Base-by-base conservation (phyloP, 2,888 invertebrate species). In the Leptinotarsa tumamoca region DNA sequence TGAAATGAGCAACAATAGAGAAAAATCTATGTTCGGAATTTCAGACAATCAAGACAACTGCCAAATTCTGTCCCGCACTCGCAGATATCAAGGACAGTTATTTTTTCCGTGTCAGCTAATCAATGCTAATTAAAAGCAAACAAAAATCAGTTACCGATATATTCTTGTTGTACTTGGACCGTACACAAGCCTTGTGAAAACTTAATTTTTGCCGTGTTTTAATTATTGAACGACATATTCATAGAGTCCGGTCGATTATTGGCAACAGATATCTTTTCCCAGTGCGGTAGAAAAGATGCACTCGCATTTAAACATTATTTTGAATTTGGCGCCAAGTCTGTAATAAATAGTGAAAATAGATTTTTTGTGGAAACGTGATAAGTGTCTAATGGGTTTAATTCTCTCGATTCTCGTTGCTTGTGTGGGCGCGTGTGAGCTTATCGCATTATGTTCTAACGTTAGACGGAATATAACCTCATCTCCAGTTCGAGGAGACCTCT, bases 371-470 rank as follows among this genome's bases (percentile, higher is more conserved):
- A 72, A 63, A 54, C 73, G 56, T 56, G 72, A 63, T 63, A 51
- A 54, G 86, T 81, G 75, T 58, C 56, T 71, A 88, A 93, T 95
- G 93, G 95, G 95, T 85, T 90, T 95, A 82, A 88, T 95, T 84
- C 88, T 95, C 76, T 95, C 95, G 70, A 89, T 94, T 83, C 89
- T 95, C 79, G 91, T 95, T 74, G 91, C 93, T 79, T 95, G 94
- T 87, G 92, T 94, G 79, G 95, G 95, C 78, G 92, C 93, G 49
- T 85, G 93, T 82, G 95, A 95, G 87, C 90, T 93, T 63, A 84
- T 93, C 72, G 91, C 92, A 75, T 92, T 92, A 83, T 87, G 90
- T 82, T 88, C 88, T 76, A 90, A 91, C 82, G 88, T 92, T 63
- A 83, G 73, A 71, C 78, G 83, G 68, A 80, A 80, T 71, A 67